Evolutionary conservation across 2,797 vertebrate species (phyloP).

Genomic region (Morus bassanus): DNA sequence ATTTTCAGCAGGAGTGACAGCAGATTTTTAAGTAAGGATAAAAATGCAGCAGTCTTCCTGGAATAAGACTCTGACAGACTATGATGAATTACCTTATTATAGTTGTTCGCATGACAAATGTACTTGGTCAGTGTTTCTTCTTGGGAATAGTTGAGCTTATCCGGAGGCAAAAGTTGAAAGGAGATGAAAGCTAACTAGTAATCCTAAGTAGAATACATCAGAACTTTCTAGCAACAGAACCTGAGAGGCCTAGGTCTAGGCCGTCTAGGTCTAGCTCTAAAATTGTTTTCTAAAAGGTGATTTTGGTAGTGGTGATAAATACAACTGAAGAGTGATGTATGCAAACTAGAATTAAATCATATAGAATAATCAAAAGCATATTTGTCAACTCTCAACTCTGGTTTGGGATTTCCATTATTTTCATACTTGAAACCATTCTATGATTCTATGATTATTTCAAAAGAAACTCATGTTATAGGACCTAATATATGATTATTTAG

Average conservation of each 20-base stretch:
- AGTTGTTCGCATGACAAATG: constrained; percentile 78
- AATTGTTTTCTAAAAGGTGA: not conserved
- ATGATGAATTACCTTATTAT: constrained; percentile 86
- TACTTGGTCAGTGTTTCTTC: constrained; percentile 79
- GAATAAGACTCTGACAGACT: constrained; percentile 78
- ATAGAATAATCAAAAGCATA: not conserved
- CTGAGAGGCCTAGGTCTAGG: not conserved
- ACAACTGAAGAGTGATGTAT: not conserved
- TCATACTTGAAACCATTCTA: not conserved
- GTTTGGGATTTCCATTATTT: not conserved
- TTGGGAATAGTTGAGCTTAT: constrained; percentile 79
- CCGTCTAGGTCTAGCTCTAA: not conserved
- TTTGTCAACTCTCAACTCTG: not conserved
- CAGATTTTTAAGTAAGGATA: constrained; percentile 77
- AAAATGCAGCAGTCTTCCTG: constrained; percentile 74
- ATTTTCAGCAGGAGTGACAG: constrained; percentile 72
- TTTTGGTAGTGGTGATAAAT: not conserved
- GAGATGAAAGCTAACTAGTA: constrained; percentile 72
- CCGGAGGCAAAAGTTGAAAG: constrained; percentile 76
- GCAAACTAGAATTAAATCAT: constrained; percentile 16
- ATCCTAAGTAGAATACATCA: constrained; percentile 66
- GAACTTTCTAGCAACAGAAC: constrained; percentile 58
- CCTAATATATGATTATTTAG: not conserved
- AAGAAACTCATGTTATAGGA: not conserved
- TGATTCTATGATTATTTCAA: not conserved